These are phyloP conservation scores for Leiothrix lutea DNA, from an alignment of 2,113 vertebrate species.

Conservation along the genomic window DNA sequence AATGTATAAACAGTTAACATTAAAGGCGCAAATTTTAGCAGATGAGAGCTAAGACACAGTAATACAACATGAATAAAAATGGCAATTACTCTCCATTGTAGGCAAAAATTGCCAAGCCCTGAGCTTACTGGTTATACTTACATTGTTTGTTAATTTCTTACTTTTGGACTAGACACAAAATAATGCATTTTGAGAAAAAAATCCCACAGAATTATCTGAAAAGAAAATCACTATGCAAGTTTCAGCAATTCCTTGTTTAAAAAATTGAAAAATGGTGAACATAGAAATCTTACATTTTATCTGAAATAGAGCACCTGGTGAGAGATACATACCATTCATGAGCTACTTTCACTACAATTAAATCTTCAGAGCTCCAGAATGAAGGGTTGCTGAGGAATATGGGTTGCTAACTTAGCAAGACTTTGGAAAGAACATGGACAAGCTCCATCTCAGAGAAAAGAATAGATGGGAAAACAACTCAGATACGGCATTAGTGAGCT, in stretches of 20 bases:
- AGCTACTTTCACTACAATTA: neutral
- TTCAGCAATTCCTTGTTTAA: neutral
- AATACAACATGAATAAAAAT: neutral
- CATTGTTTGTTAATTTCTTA: neutral
- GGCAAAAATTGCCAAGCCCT: neutral
- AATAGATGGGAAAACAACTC: neutral
- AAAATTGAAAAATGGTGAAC: neutral
- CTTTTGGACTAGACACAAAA: neutral
- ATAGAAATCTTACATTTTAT: neutral
- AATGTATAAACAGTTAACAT: neutral
- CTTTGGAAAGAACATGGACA: neutral
- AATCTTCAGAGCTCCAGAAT: neutral
- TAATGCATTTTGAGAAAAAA: neutral
- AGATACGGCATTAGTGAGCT: neutral
- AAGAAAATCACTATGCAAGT: neutral
- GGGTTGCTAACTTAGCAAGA: neutral
- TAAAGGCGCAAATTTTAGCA: neutral
- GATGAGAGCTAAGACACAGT: neutral
- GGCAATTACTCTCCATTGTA: neutral
- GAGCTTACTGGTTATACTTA: neutral
- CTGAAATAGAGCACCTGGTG: neutral
- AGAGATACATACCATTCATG: neutral
- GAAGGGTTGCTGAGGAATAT: neutral
- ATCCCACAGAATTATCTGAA: rapidly evolving
- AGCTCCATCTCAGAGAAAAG: neutral